These are phyloP conservation scores for Oncorhynchus tshawytscha DNA, from an alignment of 2,113 vertebrate genomes.

Conservation along the genomic window DNA sequence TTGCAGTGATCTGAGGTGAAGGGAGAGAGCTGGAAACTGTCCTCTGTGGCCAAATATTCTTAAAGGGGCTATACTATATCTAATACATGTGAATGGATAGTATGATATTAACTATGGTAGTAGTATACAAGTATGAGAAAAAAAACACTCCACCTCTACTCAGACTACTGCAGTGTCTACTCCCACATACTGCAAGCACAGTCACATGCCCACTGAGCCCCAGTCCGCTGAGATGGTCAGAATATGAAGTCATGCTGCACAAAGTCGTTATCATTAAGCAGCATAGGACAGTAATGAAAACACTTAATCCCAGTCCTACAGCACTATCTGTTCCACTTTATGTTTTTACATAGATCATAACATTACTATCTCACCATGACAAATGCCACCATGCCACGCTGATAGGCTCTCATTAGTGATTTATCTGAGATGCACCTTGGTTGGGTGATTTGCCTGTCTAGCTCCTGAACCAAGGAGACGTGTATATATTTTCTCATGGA, in stretches of 20 bases:
- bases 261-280: slow-evolving; percentile 47
- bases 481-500: too few species aligned
- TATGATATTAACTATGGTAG: too few species aligned
- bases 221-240: slow-evolving; percentile 7
- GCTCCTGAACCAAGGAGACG: not conserved
- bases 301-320: slow-evolving; percentile 53
- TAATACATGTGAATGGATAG: too few species aligned
- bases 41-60: not conserved
- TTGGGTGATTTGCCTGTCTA: not conserved
- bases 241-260: slow-evolving; percentile 41
- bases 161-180: not conserved
- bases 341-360: not conserved
- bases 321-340: slow-evolving; percentile 6
- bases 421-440: not conserved
- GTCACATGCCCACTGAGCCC: not conserved
- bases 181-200: not conserved
- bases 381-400: too few species aligned
- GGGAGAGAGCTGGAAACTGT: not conserved
- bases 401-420: not conserved
- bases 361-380: not conserved
- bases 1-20: not conserved
- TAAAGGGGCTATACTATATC: not conserved
- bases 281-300: slow-evolving; percentile 55
- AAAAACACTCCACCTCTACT: not conserved
- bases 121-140: too few species aligned